Conservation (phyloP, 2,113 vertebrate species). For the Neomonachus schauinslandi region DNA sequence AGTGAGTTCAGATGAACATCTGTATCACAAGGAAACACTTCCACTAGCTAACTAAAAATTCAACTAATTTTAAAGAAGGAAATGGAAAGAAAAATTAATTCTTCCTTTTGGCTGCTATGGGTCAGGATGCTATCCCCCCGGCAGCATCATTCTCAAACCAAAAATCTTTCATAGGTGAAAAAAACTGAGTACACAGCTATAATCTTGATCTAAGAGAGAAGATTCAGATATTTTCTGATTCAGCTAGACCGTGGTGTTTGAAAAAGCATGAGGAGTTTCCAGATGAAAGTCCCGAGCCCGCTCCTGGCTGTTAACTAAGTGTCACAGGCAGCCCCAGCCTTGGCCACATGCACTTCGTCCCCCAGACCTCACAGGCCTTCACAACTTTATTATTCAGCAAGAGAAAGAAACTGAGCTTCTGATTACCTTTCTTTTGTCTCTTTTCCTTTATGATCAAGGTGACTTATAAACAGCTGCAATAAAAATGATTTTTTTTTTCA, state of each 20-base stretch:
- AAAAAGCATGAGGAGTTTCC: constrained; percentile 19
- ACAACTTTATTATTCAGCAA: constrained; percentile 56
- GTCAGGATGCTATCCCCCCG: neutral
- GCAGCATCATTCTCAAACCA: neutral
- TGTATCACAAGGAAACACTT: neutral
- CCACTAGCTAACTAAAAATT: neutral
- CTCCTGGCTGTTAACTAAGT: neutral
- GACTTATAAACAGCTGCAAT: constrained; percentile 86
- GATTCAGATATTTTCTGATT: constrained; percentile 8
- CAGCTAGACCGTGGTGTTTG: neutral
- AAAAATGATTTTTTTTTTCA: constrained; percentile 77
- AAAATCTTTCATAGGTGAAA: neutral
- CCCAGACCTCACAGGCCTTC: neutral
- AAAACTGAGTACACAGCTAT: neutral
- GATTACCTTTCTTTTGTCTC: constrained; percentile 66
- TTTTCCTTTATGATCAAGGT: constrained; percentile 85
- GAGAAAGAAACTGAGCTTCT: constrained; percentile 65
- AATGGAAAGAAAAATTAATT: neutral
- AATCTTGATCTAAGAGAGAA: constrained; percentile 3
- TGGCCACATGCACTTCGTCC: accelerated
- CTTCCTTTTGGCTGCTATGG: neutral
- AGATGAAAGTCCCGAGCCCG: neutral
- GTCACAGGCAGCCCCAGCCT: too few species aligned
- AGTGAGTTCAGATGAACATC: neutral
- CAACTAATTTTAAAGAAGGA: constrained; percentile 21